Evolutionary conservation across 2,113 vertebrate genomes (phyloP).

Genomic region (Sander vitreus): DNA sequence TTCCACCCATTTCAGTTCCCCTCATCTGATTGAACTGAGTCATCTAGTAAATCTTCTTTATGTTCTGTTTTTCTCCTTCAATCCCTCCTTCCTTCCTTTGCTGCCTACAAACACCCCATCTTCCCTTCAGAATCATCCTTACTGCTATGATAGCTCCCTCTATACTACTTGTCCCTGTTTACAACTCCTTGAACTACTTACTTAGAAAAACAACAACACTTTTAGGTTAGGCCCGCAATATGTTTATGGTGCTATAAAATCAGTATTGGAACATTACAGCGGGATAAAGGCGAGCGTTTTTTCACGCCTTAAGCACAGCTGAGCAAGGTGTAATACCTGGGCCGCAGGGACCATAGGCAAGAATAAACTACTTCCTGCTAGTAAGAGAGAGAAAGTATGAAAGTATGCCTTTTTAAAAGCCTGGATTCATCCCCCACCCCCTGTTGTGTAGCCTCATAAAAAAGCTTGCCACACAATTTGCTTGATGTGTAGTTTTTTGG

Average conservation of each 20-base stretch:
- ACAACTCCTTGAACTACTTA: conserved; percentile 64
- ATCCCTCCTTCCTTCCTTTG: not conserved
- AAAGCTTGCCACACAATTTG: conserved; percentile 68
- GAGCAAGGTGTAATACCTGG: conserved; percentile 56
- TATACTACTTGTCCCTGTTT: conserved; percentile 15
- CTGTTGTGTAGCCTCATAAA: conserved; percentile 49
- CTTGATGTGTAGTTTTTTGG: conserved; percentile 59
- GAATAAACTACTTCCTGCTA: conserved; percentile 44
- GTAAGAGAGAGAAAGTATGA: not conserved
- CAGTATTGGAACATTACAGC: conserved; percentile 57
- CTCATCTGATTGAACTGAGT: not conserved
- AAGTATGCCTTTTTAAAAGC: conserved; percentile 24
- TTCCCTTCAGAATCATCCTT: conserved; percentile 10
- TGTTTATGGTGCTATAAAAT: conserved; percentile 73
- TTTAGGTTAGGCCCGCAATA: conserved; percentile 26
- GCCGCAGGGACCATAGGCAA: conserved; percentile 44
- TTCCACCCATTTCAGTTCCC: not conserved
- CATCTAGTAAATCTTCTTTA: conserved; percentile 10
- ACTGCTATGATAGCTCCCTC: not conserved
- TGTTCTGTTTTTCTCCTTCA: not conserved
- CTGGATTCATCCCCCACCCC: conserved; percentile 23
- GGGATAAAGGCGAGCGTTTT: conserved; percentile 52
- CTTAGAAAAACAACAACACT: conserved; percentile 50
- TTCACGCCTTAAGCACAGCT: conserved; percentile 66
- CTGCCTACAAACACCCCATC: not conserved